Base-by-base conservation (phyloP, 2,888 invertebrate species). In the Xestia xanthographa region DNA sequence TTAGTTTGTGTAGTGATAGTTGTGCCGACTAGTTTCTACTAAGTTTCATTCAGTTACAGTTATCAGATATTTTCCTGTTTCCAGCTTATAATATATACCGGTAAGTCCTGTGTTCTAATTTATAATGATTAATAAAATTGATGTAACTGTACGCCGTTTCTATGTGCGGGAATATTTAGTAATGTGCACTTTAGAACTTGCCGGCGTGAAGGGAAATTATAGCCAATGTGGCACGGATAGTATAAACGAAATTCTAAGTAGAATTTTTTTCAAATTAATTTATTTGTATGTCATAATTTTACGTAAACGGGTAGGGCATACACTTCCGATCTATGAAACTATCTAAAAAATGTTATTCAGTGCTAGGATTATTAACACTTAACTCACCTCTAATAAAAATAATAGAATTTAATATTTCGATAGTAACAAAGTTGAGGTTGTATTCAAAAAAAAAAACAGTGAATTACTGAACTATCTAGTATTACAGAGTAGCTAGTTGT, bases 71-170 rank as follows among this genome's bases (percentile, higher is more conserved):
- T 68, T 22, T 11, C 8, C 66, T 14, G 34, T 45, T 45, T 22
- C 17, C 43, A 50, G 26, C 58, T 63, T 34, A 20, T 38, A 14
- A 29, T 48, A 12, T 34, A 17, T 66, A 41, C 20, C 58, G 81
- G 82, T 82, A 80, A 84, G 85, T 85, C 66, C 17, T 41, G 29
- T 71, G 3, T 50, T 65, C 45, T 82, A n/a, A n/a, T n/a, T n/a
- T n/a, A n/a, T 43, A 58, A 29, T 73, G 20, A 56, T 29, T 50
- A n/a, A 34, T 34, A 34, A 34, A 34, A 53, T 63, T 72, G 67
- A 12, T 63, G 26, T 66, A 69, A 70, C 75, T 67, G 63, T 67
- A 60, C 43, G 50, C 70, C 43, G 56, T 66, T 43, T n/a, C 11
- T 71, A 65, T 8, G 38, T 71, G 17, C 41, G 48, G 29, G 29